phyloP scores from a whole-genome alignment of 2,888 invertebrate species.

The Blastobasis lacticolella region DNA sequence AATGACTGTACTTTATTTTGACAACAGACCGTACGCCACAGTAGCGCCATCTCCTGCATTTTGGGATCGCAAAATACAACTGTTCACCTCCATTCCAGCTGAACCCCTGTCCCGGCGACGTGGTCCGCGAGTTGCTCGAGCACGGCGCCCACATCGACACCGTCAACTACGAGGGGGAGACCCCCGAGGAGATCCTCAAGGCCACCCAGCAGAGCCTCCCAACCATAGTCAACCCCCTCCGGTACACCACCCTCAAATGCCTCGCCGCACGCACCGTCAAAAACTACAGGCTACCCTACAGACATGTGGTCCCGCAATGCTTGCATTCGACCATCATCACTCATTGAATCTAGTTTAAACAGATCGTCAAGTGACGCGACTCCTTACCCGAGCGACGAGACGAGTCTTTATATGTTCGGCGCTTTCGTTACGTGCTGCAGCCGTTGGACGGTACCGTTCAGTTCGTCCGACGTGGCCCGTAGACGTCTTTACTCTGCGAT shows the following conservation, averaged over 20 bases:
- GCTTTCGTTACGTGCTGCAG: too few relatives aligned
- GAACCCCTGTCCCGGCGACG: conserved; percentile 79
- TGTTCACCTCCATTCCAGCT: conserved; percentile 30
- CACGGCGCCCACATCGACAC: conserved; percentile 91
- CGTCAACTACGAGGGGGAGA: conserved; percentile 83
- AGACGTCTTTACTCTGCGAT: too few relatives aligned
- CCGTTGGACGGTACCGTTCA: too few relatives aligned
- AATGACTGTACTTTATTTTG: too few relatives aligned
- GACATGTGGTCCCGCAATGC: conserved; percentile 69
- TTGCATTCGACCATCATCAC: conserved; percentile 64
- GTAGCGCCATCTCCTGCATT: too few relatives aligned
- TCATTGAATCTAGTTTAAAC: conserved; percentile 36
- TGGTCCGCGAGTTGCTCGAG: conserved; percentile 82
- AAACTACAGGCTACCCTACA: conserved; percentile 79
- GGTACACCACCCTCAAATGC: conserved; percentile 87
- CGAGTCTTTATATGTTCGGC: too few relatives aligned
- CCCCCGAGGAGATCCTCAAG: conserved; percentile 81
- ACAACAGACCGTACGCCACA: too few relatives aligned
- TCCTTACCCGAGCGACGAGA: too few relatives aligned
- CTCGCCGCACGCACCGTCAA: conserved; percentile 88
- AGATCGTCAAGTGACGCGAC: too few relatives aligned
- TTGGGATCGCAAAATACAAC: too few relatives aligned
- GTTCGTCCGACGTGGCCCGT: too few relatives aligned
- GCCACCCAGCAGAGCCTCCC: conserved; percentile 73
- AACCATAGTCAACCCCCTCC: conserved; percentile 82